Base-by-base conservation (phyloP, 1,140 invertebrate genomes). In the Macrotrachela quadricornifera region DNA sequence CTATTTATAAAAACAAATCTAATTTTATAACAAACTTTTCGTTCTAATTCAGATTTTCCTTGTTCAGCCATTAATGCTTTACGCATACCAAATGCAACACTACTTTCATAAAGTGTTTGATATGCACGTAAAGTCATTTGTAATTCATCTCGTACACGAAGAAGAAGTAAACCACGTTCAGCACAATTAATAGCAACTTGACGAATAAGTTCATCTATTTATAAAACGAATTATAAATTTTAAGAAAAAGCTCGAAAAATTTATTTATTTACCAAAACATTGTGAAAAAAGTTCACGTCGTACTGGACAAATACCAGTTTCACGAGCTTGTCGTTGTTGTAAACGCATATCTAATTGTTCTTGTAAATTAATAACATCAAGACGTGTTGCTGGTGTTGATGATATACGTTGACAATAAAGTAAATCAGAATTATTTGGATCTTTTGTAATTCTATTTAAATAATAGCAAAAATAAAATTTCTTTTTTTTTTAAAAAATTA, bases 121-220 rank as follows among this genome's bases (percentile, higher is more conserved):
- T 92, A 96, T 1, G 90, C 86, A 60, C 85, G 80, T 63, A 95
- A 81, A 0, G 90, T 94, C 80, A 96, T 92, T 56, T 80, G 75
- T 49, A 95, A 80, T 74, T 97, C 91, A 69, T 97, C 88, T 18
- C 91, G 73, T 0, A 96, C 81, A 60, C 90, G 74, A 18, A 95
- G 69, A 13, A 97, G 70, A 1, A 97, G 69, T 10, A 96, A 71
- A n/a, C 92, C 92, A 58, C 90, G 75, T 72, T 97, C 91, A 0
- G 83, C 82, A 66, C 92, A 96, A 67, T 92, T 95, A 13, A 97
- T 85, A 4, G 90, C 94, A 12, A 94, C 85, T 76, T 96, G 80
- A 21, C 85, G 72, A 61, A 90, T 90, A 38, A 90, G 71, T 70
- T 91, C 85, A 72, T 90, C 85, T 85, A 59, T 10, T 62, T 60